phyloP scores from a whole-genome alignment of 2,113 vertebrate genomes.

The Trachemys scripta region DNA sequence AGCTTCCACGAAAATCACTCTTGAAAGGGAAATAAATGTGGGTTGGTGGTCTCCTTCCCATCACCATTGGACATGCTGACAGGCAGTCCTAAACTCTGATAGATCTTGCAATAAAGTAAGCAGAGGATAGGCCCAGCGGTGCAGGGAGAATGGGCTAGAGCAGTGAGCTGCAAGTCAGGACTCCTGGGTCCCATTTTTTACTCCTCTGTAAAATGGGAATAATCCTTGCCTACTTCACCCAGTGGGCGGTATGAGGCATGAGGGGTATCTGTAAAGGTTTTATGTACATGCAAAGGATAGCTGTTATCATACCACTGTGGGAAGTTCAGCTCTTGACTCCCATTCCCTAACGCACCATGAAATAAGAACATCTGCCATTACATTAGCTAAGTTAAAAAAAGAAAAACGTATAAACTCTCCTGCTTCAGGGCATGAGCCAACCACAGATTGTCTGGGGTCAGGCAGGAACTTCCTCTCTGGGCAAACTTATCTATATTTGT shows the following conservation, averaged over 20 bases:
- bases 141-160: background rate
- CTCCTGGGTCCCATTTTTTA: background rate
- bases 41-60: background rate
- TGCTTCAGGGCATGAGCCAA: constrained; percentile 3
- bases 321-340: constrained; percentile 51
- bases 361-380: constrained; percentile 27
- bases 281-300: background rate
- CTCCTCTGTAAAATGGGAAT: constrained; percentile 25
- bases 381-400: background rate
- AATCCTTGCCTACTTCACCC: background rate
- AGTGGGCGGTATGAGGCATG: background rate
- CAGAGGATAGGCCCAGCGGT: background rate
- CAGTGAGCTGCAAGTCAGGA: background rate
- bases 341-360: constrained; percentile 34
- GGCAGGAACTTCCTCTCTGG: constrained; percentile 10
- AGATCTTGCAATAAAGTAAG: background rate
- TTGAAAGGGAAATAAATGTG: constrained; percentile 48
- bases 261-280: accelerated
- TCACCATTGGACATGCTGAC: background rate
- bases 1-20: constrained; percentile 3
- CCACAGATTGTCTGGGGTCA: constrained; percentile 25
- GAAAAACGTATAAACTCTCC: constrained; percentile 25
- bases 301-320: background rate
- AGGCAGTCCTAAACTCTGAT: background rate
- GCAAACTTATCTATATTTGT: background rate